Evolutionary conservation across 2,888 invertebrate species (phyloP).

Genomic region (Theretra japonica): DNA sequence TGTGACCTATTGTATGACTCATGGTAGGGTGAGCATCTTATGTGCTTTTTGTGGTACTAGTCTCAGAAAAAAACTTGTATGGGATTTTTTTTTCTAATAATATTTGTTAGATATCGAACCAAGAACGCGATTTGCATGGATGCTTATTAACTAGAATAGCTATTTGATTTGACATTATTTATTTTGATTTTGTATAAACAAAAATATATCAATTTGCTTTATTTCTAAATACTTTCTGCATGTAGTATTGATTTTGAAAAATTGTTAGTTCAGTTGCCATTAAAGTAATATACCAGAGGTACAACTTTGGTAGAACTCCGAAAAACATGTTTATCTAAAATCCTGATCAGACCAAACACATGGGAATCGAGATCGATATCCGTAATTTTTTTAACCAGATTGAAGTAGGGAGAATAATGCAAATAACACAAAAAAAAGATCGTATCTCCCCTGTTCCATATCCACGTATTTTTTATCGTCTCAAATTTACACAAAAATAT

Average conservation of each 20-base stretch:
- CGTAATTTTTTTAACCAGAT: not conserved
- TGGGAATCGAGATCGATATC: not conserved
- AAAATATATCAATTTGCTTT: too few relatives aligned
- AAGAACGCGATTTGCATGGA: too few relatives aligned
- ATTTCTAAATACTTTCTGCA: too few relatives aligned
- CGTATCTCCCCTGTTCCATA: constrained; percentile 4
- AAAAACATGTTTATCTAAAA: not conserved
- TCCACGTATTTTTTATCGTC: constrained; percentile 6
- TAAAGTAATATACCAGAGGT: too few relatives aligned
- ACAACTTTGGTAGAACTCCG: too few relatives aligned
- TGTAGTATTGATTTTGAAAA: too few relatives aligned
- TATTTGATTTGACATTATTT: too few relatives aligned
- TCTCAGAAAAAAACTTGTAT: not conserved
- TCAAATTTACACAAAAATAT: constrained; percentile 27
- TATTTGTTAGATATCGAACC: too few relatives aligned
- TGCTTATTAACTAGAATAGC: too few relatives aligned
- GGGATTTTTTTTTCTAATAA: too few relatives aligned
- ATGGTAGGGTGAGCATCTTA: constrained; percentile 29
- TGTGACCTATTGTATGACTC: constrained; percentile 34
- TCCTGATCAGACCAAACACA: not conserved
- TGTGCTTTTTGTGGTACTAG: not conserved
- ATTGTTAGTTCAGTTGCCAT: too few relatives aligned
- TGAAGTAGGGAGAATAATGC: constrained; percentile 15
- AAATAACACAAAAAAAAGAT: constrained; percentile 22
- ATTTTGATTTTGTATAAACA: too few relatives aligned